Percentiles rank a stretch among this genome's conserved stretches.
Conservation (phyloP, 2,113 vertebrate genomes). For the Formicarius rufipectus region DNA sequence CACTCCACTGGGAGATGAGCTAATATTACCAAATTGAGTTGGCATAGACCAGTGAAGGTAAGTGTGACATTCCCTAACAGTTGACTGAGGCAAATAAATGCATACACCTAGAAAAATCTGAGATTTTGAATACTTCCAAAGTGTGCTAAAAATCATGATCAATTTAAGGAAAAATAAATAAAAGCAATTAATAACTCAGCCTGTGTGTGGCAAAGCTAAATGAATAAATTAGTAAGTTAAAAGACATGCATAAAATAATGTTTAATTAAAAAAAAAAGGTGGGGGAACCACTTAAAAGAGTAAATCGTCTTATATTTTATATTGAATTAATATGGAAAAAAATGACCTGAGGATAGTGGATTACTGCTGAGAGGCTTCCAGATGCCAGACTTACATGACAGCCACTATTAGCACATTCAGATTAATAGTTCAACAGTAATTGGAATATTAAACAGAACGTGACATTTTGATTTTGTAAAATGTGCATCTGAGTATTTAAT, state of each 20-base stretch:
- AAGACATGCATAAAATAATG: constrained; percentile 50
- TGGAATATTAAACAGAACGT: constrained; percentile 47
- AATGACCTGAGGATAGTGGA: constrained; percentile 8
- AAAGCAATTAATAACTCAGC: constrained; percentile 16
- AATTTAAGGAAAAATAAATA: constrained; percentile 38
- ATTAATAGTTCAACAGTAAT: constrained; percentile 49
- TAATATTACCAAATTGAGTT: constrained; percentile 12
- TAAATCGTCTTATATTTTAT: constrained; percentile 47
- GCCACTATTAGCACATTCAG: constrained; percentile 16
- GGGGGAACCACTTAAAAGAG: not conserved
- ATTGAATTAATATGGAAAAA: constrained; percentile 25
- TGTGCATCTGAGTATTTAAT: constrained; percentile 26
- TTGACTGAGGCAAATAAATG: constrained; percentile 28
- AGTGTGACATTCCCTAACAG: constrained; percentile 34
- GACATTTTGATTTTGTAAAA: constrained; percentile 39
- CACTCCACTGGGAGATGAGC: not conserved
- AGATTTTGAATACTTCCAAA: not conserved
- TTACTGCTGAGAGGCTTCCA: constrained; percentile 22
- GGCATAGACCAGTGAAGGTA: not conserved
- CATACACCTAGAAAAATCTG: not conserved
- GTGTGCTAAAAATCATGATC: not conserved
- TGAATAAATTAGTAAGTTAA: constrained; percentile 62
- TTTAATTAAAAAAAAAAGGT: not conserved
- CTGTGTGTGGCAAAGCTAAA: not conserved
- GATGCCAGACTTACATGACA: not conserved